Percentiles rank a stretch among this genome's conserved stretches.
These are phyloP conservation scores for Venturia canescens DNA, from an alignment of 1,140 invertebrate genomes.

Conservation along the genomic window DNA sequence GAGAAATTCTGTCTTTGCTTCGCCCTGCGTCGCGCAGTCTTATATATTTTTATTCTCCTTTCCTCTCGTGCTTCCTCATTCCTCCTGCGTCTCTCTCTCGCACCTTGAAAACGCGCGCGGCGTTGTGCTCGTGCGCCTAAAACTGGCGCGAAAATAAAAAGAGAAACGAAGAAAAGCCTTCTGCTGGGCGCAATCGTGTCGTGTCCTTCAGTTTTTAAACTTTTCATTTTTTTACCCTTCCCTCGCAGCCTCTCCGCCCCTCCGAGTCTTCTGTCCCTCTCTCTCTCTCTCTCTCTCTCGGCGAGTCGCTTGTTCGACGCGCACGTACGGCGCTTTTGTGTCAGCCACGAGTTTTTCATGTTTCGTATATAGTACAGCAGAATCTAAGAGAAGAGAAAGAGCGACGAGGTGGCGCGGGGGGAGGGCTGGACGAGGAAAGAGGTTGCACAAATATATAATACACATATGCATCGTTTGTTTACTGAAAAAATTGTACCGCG, in stretches of 20 bases:
- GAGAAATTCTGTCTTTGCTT: background rate
- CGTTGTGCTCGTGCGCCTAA: background rate
- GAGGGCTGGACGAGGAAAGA: background rate
- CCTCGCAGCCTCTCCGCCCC: slow-evolving; percentile 1
- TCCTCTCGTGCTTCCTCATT: slow-evolving; percentile 40
- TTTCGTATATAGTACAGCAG: background rate
- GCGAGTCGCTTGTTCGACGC: slow-evolving; percentile 1
- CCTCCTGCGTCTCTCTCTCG: background rate
- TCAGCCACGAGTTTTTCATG: slow-evolving; percentile 19
- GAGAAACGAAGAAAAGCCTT: slow-evolving; percentile 15
- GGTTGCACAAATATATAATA: too few species aligned
- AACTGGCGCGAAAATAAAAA: slow-evolving; percentile 21
- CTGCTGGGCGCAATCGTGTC: slow-evolving; percentile 9
- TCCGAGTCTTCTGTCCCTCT: slow-evolving; percentile 33
- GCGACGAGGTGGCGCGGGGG: background rate
- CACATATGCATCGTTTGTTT: slow-evolving; percentile 3
- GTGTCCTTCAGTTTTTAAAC: slow-evolving; percentile 30
- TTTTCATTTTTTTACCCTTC: slow-evolving; percentile 10
- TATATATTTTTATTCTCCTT: slow-evolving; percentile 43
- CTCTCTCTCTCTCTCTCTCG: background rate
- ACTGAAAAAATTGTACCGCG: background rate
- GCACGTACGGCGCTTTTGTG: slow-evolving; percentile 42
- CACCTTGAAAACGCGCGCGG: background rate
- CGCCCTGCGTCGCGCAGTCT: slow-evolving; percentile 43
- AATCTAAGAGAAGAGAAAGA: background rate